These are phyloP conservation scores for Pseudorhombus dupliciocellatus DNA, from an alignment of 2,113 vertebrate genomes.

Conservation along the genomic window DNA sequence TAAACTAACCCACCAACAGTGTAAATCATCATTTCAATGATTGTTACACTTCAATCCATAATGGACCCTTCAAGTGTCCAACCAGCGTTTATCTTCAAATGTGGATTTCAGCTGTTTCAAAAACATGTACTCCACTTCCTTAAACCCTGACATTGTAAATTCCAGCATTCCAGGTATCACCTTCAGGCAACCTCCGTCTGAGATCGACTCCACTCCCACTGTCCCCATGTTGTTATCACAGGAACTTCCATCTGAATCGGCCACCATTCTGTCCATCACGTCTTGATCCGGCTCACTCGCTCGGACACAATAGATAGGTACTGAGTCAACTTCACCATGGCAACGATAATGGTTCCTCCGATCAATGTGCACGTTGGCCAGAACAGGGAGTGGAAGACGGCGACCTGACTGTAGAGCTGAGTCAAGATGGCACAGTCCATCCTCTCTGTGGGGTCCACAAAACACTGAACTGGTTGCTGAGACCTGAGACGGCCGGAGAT, in stretches of 20 bases:
- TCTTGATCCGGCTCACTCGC: conserved; percentile 86
- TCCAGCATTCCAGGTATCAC: background rate
- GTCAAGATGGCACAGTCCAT: conserved; percentile 88
- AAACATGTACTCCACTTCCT: background rate
- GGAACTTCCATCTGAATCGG: background rate
- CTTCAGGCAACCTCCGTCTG: too few species aligned
- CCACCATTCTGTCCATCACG: conserved; percentile 73
- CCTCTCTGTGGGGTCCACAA: conserved; percentile 84
- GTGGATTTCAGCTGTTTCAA: background rate
- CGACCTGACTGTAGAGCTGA: conserved; percentile 87
- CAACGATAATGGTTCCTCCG: conserved; percentile 87
- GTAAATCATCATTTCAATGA: background rate
- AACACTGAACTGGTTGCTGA: conserved; percentile 89
- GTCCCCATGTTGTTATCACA: too few species aligned
- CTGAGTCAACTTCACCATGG: conserved; percentile 97
- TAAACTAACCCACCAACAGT: background rate
- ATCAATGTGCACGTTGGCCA: conserved; percentile 93
- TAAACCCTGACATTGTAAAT: background rate
- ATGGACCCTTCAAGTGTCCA: background rate
- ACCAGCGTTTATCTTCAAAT: background rate
- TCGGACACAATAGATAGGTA: conserved; percentile 93
- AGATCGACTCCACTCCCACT: too few species aligned
- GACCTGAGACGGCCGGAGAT: conserved; percentile 90
- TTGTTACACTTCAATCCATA: background rate
- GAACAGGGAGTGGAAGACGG: conserved; percentile 90